A percentile compares a stretch with the other conserved stretches of the same genome.
Evolutionary conservation across 2,797 vertebrate genomes (phyloP).

Genomic region (Paguma larvata): DNA sequence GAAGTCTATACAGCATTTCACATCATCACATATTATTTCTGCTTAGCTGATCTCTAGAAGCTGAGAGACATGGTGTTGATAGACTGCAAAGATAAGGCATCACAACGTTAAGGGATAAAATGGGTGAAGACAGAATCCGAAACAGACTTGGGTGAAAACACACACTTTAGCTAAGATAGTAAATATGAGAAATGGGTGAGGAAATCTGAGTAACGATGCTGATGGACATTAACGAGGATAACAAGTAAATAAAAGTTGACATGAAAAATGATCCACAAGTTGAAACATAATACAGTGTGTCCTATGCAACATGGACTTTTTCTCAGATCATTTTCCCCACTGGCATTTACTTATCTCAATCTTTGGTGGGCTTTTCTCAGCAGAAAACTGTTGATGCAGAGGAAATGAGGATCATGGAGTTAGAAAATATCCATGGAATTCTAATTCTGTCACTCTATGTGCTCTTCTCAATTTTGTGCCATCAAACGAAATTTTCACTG

Average conservation of each 20-base stretch:
- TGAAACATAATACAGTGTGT: neutral
- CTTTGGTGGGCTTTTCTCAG: neutral
- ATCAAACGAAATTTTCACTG: neutral
- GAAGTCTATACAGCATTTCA: neutral
- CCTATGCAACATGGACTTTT: neutral
- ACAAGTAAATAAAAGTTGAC: neutral
- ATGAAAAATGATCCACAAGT: neutral
- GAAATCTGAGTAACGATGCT: neutral
- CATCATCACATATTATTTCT: neutral
- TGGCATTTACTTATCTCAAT: neutral
- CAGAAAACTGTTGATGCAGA: neutral
- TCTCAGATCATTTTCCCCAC: neutral
- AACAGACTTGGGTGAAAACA: neutral
- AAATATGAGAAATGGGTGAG: neutral
- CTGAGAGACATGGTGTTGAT: neutral
- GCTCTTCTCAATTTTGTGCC: neutral
- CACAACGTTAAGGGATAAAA: neutral
- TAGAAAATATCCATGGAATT: neutral
- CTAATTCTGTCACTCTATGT: neutral
- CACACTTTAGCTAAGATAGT: neutral
- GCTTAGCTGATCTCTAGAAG: neutral
- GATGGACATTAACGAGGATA: neutral
- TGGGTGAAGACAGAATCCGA: neutral
- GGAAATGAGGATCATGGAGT: neutral
- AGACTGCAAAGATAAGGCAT: neutral